A percentile compares a stretch with the other conserved stretches of the same genome.
Evolutionary conservation across 2,113 vertebrate species (phyloP).

Genomic region (Actenoides hombroni): DNA sequence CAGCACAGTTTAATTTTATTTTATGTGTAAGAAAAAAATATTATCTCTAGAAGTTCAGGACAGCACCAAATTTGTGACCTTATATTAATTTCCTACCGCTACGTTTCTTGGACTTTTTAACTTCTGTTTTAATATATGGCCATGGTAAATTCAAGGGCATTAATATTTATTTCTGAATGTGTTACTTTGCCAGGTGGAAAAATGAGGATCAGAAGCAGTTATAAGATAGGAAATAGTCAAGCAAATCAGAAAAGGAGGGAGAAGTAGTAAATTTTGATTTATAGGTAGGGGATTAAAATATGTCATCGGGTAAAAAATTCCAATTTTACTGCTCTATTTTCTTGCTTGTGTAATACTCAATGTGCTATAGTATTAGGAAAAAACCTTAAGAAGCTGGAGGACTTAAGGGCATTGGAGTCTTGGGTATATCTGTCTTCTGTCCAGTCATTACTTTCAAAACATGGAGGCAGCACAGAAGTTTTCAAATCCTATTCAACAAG

Average conservation of each 20-base stretch:
- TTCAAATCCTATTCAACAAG: neutral
- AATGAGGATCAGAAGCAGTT: neutral
- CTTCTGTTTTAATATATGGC: neutral
- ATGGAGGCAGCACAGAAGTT: neutral
- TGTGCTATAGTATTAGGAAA: neutral
- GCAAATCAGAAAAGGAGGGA: neutral
- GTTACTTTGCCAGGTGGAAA: neutral
- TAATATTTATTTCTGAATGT: neutral
- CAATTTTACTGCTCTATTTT: neutral
- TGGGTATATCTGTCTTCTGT: neutral
- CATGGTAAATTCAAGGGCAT: neutral
- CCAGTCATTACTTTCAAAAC: neutral
- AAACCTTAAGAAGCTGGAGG: neutral
- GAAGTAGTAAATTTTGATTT: neutral
- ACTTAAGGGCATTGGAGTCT: neutral
- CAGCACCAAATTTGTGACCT: neutral
- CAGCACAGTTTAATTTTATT: neutral
- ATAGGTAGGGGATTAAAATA: neutral
- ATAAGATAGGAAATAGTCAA: neutral
- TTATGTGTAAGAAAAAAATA: neutral
- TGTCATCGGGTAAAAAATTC: fast-evolving
- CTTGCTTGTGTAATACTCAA: neutral
- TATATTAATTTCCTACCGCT: neutral
- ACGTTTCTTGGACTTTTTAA: neutral
- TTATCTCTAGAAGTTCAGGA: neutral